These are phyloP conservation scores for Chaetogeoica ovagalla DNA, from an alignment of 2,888 invertebrate species.

Conservation along the genomic window DNA sequence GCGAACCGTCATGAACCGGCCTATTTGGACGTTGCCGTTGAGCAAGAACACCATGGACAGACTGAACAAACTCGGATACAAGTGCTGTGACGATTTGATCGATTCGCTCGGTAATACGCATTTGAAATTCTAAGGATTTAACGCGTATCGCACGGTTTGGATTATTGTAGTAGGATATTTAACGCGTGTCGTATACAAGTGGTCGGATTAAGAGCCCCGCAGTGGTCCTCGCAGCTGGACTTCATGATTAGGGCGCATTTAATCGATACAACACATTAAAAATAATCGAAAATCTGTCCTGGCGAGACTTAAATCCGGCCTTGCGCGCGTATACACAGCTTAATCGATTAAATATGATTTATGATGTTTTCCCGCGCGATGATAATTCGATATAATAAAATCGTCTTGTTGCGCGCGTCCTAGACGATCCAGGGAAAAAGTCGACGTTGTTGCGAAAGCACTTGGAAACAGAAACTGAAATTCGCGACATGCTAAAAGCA, in stretches of 20 bases:
- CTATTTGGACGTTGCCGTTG: conserved; percentile 56
- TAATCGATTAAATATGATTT: no score
- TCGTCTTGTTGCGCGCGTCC: not conserved
- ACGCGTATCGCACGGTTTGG: not conserved
- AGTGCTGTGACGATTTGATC: conserved; percentile 57
- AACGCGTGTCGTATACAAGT: no score
- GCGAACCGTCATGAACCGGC: conserved; percentile 54
- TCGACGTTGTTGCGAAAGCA: conserved; percentile 32
- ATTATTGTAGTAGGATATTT: not conserved
- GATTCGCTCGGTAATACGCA: conserved; percentile 11
- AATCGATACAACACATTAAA: no score
- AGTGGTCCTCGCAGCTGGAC: no score
- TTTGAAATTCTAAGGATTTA: not conserved
- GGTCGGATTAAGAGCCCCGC: no score
- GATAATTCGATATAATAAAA: no score
- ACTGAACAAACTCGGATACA: conserved; percentile 56
- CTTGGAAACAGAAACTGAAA: conserved; percentile 37
- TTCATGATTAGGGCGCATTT: no score
- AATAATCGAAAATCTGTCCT: not conserved
- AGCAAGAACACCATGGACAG: conserved; percentile 54
- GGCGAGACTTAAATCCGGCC: not conserved
- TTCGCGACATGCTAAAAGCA: conserved; percentile 29
- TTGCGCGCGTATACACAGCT: no score
- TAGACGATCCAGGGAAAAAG: conserved; percentile 27
- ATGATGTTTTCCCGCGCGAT: no score